A percentile compares a stretch with the other conserved stretches of the same genome.
These are phyloP conservation scores for Euura lappo DNA, from an alignment of 1,140 invertebrate species.

Conservation along the genomic window DNA sequence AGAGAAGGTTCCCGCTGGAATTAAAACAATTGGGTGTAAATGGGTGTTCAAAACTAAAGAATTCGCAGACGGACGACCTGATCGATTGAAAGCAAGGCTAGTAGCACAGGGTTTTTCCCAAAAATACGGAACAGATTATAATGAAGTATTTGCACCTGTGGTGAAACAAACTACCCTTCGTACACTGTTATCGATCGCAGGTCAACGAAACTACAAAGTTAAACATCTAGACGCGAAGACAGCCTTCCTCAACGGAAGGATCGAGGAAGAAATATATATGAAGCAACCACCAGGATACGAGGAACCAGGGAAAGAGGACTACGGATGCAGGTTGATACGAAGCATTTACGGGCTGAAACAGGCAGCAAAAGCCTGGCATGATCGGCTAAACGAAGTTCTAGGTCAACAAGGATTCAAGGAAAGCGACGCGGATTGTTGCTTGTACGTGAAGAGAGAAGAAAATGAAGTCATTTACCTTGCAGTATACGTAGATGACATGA, in stretches of 20 bases:
- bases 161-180: constrained; percentile 13
- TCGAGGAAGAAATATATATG: constrained; percentile 12
- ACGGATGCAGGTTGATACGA: neutral
- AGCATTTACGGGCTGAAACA: constrained; percentile 38
- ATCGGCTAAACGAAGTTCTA: constrained; percentile 35
- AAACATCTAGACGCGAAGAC: constrained; percentile 40
- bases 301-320: neutral
- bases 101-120: constrained; percentile 27
- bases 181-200: neutral
- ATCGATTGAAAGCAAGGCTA: constrained; percentile 21
- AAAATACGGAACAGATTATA: constrained; percentile 35
- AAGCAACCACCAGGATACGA: constrained; percentile 5
- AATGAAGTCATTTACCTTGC: constrained; percentile 17
- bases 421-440: constrained; percentile 39
- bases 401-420: constrained; percentile 32
- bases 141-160: too few relatives aligned
- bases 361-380: constrained; percentile 38
- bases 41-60: constrained; percentile 29
- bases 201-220: constrained; percentile 23
- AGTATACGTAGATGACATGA: constrained; percentile 12
- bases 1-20: neutral
- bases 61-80: constrained; percentile 21
- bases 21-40: constrained; percentile 8
- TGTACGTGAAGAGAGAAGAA: constrained; percentile 36
- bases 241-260: constrained; percentile 10